These are phyloP conservation scores for Mellivora capensis DNA, from an alignment of 2,113 vertebrate genomes.

Conservation along the genomic window DNA sequence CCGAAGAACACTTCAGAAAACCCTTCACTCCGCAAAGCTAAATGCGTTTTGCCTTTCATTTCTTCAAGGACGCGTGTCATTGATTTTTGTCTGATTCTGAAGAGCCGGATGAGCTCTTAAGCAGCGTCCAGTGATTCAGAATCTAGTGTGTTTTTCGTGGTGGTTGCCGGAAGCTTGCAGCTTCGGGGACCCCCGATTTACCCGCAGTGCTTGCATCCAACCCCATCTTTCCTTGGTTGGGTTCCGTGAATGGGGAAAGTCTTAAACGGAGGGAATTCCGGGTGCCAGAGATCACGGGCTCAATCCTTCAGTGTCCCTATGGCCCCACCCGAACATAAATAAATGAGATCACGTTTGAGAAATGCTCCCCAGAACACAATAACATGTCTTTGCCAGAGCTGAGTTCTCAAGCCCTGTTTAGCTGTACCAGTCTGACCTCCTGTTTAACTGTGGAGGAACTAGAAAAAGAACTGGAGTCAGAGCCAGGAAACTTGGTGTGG, in stretches of 20 bases:
- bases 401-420: conserved; percentile 9
- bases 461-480: background rate
- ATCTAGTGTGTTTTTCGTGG: conserved; percentile 31
- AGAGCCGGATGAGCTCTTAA: conserved; percentile 7
- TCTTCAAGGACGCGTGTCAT: conserved; percentile 39
- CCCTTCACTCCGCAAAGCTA: conserved; percentile 33
- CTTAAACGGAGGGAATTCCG: background rate
- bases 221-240: background rate
- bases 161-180: conserved; percentile 31
- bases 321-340: background rate
- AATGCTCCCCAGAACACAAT: background rate
- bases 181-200: background rate
- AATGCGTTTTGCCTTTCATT: conserved; percentile 51
- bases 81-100: conserved; percentile 56
- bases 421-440: background rate
- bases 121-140: conserved; percentile 39
- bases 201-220: background rate
- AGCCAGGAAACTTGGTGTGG: background rate
- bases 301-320: conserved; percentile 21
- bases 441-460: background rate
- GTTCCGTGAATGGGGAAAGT: background rate
- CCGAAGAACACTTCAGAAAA: background rate
- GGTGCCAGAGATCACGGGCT: conserved; percentile 1
- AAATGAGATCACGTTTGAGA: conserved; percentile 20
- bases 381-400: background rate